Conservation (phyloP, 2,113 vertebrate genomes). For the Marmota flaviventris region DNA sequence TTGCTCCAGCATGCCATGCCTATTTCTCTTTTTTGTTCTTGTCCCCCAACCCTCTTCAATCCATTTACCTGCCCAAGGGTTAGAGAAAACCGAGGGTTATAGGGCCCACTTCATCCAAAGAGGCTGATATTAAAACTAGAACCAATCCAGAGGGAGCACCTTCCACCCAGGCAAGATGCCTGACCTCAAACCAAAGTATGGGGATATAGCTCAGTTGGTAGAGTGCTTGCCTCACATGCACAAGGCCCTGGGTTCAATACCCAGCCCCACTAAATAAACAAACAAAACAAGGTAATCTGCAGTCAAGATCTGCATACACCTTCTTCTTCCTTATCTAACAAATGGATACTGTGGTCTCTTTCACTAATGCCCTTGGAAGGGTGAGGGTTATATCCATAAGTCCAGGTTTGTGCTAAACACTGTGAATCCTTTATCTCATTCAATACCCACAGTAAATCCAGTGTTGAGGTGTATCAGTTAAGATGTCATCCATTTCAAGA, state of each 20-base stretch:
- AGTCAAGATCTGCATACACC: background rate
- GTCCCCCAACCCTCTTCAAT: background rate
- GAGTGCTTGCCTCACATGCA: too few species aligned
- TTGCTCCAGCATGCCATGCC: background rate
- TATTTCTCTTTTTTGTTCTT: conserved; percentile 32
- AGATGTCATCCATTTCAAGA: background rate
- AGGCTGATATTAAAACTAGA: background rate
- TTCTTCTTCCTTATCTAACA: background rate
- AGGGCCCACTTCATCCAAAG: background rate
- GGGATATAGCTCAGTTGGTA: too few species aligned
- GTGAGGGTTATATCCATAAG: background rate
- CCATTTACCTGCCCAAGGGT: background rate
- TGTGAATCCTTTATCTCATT: background rate
- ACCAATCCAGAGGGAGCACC: background rate
- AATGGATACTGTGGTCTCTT: background rate
- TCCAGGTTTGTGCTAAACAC: background rate
- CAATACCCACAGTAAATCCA: background rate
- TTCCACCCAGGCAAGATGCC: background rate
- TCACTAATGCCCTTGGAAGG: background rate
- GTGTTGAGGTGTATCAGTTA: background rate
- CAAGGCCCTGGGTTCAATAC: too few species aligned
- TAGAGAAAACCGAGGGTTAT: background rate
- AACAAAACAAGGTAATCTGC: background rate
- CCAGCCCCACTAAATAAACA: too few species aligned
- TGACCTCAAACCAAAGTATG: background rate